Percentiles rank a stretch among this genome's conserved stretches.
Evolutionary conservation across 1,140 invertebrate genomes (phyloP).

Genomic region (Drosophila ercepeae): DNA sequence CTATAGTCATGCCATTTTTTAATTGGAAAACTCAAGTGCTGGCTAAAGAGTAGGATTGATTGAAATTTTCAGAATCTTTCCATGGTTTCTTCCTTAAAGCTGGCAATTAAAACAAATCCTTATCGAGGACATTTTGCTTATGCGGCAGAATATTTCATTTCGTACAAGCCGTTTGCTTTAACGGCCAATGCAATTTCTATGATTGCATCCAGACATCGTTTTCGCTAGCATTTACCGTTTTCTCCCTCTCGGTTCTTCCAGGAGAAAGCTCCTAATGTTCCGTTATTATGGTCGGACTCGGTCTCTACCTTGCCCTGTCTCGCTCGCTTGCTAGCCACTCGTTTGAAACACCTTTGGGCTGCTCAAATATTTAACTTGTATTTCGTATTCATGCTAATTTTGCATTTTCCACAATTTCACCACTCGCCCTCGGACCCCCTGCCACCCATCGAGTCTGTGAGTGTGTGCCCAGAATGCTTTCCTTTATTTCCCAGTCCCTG

Average conservation of each 20-base stretch:
- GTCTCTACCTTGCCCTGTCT: not conserved
- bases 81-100: not conserved
- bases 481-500: slow-evolving; percentile 4
- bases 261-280: slow-evolving; percentile 9
- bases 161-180: slow-evolving; percentile 51
- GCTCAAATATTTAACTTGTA: slow-evolving; percentile 81
- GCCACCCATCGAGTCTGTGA: not conserved
- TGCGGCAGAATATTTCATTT: slow-evolving; percentile 44
- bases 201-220: slow-evolving; percentile 52
- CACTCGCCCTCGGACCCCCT: slow-evolving; percentile 25
- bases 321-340: not conserved
- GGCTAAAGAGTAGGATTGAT: not conserved
- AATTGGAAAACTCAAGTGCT: slow-evolving; percentile 12
- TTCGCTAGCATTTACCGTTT: slow-evolving; percentile 30
- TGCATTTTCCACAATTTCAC: slow-evolving; percentile 79
- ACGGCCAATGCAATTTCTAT: slow-evolving; percentile 73
- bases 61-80: slow-evolving; percentile 1
- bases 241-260: not conserved
- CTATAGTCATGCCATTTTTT: slow-evolving; percentile 1
- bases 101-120: slow-evolving; percentile 45
- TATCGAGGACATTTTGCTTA: slow-evolving; percentile 30
- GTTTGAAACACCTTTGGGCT: slow-evolving; percentile 54
- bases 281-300: slow-evolving; percentile 37
- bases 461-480: slow-evolving; percentile 16
- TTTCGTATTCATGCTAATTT: slow-evolving; percentile 82